phyloP scores from a whole-genome alignment of 2,113 vertebrate species.

The Spermophilus dauricus region DNA sequence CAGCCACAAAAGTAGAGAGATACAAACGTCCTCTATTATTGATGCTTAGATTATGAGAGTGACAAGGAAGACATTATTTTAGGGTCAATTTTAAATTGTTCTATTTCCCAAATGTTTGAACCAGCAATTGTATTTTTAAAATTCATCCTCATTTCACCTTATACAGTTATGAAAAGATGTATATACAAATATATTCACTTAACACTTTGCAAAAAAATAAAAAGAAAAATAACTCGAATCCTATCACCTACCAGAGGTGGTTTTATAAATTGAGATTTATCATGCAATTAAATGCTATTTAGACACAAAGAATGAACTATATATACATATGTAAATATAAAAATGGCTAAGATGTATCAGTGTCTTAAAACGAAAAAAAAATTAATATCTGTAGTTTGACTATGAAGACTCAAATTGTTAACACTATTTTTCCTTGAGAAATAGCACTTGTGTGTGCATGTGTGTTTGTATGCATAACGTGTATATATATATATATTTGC shows the following conservation, averaged over 20 bases:
- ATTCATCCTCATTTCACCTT: neutral
- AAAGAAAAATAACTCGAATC: neutral
- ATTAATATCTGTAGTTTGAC: neutral
- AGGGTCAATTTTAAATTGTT: neutral
- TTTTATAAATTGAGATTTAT: conserved; percentile 29
- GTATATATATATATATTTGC: neutral
- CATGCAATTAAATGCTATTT: neutral
- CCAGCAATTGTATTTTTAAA: neutral
- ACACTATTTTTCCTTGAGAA: neutral
- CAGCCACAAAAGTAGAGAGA: neutral
- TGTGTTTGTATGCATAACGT: neutral
- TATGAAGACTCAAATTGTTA: neutral
- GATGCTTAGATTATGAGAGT: neutral
- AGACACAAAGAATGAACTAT: neutral
- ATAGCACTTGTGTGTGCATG: neutral
- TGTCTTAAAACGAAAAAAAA: neutral
- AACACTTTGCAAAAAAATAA: neutral
- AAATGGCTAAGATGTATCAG: neutral
- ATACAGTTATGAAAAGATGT: neutral
- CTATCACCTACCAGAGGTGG: neutral
- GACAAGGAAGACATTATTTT: neutral
- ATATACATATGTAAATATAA: neutral
- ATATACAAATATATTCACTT: neutral
- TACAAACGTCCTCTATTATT: neutral
- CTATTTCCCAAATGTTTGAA: neutral